phyloP scores from a whole-genome alignment of 2,888 invertebrate genomes.

The Conus canariensis region DNA sequence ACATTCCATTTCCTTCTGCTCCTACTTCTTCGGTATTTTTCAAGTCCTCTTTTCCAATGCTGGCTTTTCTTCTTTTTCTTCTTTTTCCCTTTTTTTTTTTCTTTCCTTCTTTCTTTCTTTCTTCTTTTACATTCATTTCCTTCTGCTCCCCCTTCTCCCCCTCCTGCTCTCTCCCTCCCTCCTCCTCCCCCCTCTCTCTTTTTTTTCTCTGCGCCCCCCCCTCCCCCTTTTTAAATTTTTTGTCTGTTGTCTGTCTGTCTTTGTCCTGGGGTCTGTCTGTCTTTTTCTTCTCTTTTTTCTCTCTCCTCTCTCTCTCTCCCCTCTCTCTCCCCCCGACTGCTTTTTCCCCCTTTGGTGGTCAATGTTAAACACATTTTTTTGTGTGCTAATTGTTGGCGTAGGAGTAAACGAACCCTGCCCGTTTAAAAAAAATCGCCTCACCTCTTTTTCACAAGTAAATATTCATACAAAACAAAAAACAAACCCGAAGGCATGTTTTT shows the following conservation, averaged over 20 bases:
- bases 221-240: neutral
- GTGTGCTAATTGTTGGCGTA: neutral
- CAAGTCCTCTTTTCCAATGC: no score
- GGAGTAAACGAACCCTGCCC: neutral
- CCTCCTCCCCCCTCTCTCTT: neutral
- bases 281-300: neutral
- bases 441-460: no score
- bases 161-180: no score
- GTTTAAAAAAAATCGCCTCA: neutral
- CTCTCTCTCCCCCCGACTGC: neutral
- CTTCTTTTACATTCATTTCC: neutral
- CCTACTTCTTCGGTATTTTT: no score
- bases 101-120: neutral
- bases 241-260: no score
- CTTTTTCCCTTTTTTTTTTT: neutral
- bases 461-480: no score
- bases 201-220: neutral
- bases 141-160: no score
- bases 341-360: neutral
- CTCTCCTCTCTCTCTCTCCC: conserved; percentile 9
- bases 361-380: neutral
- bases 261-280: neutral
- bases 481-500: no score
- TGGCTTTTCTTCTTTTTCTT: no score
- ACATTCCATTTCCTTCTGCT: no score